Percentiles rank a stretch among this genome's conserved stretches.
Conservation (phyloP, 2,888 invertebrate genomes). For the Tetragonisca angustula region DNA sequence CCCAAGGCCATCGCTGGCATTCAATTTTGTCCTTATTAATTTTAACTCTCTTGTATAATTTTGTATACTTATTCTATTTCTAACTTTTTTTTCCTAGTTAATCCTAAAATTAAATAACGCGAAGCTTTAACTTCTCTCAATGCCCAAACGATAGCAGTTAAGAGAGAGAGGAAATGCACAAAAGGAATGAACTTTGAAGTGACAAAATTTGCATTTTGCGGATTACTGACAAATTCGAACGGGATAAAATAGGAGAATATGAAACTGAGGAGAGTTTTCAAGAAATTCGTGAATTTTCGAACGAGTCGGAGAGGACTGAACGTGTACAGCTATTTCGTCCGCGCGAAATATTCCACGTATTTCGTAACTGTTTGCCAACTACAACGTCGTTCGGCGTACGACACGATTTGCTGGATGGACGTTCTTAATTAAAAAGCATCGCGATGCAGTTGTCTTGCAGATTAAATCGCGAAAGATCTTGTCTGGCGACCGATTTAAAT, state of each 20-base stretch:
- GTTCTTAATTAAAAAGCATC: slow-evolving; percentile 30
- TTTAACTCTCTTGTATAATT: too few relatives aligned
- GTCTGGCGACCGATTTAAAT: slow-evolving; percentile 18
- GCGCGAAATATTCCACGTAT: neutral
- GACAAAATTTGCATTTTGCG: slow-evolving; percentile 1
- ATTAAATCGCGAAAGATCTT: slow-evolving; percentile 19
- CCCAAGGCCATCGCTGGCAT: too few relatives aligned
- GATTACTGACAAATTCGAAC: neutral
- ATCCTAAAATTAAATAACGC: too few relatives aligned
- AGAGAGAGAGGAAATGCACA: neutral
- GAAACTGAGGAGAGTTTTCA: neutral
- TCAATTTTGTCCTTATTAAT: too few relatives aligned
- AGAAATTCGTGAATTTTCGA: neutral
- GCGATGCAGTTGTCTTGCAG: slow-evolving; percentile 16
- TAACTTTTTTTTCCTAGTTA: too few relatives aligned
- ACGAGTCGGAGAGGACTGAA: too few relatives aligned
- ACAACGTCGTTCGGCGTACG: neutral
- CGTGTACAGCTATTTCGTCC: neutral
- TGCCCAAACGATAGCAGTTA: too few relatives aligned
- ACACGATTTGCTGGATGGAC: neutral
- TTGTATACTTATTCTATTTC: too few relatives aligned
- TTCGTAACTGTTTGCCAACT: neutral
- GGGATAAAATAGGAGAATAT: neutral
- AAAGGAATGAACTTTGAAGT: neutral
- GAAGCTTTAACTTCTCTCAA: too few relatives aligned